Evolutionary conservation across 2,797 vertebrate species (phyloP).

Genomic region (Scyliorhinus canicula): DNA sequence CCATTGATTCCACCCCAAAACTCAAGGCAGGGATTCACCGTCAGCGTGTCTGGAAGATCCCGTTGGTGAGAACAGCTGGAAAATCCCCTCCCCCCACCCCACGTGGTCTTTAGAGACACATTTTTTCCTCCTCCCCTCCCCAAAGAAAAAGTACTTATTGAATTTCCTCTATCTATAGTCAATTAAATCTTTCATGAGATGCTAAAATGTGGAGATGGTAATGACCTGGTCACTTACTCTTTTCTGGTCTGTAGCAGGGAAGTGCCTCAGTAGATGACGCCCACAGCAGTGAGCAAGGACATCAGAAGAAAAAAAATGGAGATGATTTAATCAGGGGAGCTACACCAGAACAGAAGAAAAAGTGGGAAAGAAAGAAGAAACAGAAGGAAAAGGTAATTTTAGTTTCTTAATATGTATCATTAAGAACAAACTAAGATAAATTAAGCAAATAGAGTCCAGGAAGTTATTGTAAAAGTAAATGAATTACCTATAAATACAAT

Average conservation of each 20-base stretch:
- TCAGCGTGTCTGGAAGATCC: too few relatives aligned
- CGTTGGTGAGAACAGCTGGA: too few relatives aligned
- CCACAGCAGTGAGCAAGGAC: constrained; percentile 74
- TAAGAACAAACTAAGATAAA: background rate
- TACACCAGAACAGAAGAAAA: constrained; percentile 54
- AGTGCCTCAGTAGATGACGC: constrained; percentile 78
- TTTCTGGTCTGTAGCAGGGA: constrained; percentile 58
- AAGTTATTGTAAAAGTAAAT: background rate
- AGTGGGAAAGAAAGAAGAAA: constrained; percentile 61
- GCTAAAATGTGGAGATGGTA: background rate
- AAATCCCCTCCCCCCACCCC: too few relatives aligned
- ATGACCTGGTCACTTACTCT: background rate
- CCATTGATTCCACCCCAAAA: too few relatives aligned
- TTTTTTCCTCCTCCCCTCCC: background rate
- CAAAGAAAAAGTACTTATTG: background rate
- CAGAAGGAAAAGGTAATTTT: constrained; percentile 53
- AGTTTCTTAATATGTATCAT: background rate
- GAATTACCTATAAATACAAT: background rate
- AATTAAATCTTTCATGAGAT: background rate
- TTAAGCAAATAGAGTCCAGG: background rate
- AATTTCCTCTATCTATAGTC: background rate
- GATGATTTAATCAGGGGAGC: constrained; percentile 52
- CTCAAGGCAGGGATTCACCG: too few relatives aligned
- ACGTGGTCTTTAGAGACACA: background rate
- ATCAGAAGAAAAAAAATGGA: constrained; percentile 51